Evolutionary conservation across 2,113 vertebrate species (phyloP), one percentile per base, ranked within the genome.

Genomic region (Bombycilla garrulus): DNA sequence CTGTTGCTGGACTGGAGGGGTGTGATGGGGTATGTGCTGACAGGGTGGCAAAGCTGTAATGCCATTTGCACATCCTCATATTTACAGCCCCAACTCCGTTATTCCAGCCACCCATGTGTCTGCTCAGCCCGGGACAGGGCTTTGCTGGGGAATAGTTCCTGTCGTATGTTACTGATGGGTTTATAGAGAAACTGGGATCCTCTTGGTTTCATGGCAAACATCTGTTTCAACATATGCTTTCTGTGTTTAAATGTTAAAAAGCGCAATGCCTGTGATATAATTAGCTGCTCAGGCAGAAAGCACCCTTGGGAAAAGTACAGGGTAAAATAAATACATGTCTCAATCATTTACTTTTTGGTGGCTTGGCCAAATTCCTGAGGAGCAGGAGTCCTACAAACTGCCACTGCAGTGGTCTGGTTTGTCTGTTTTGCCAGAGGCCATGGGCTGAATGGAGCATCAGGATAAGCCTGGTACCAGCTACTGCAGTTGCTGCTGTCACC

Each of bases 271-370:
- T 93, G 72, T 0, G 3, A 81, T 92, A 90, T 81, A 94, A 96
- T 96, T 92, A 92, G 61, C 82, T 78, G 72, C 72, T 93, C 80
- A 81, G 88, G 83, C 92, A 90, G 82, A 86, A 72, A 95, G 65
- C 69, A 67, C 92, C 69, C 92, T 92, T 90, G 93, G 88, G 94
- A 83, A 96, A 93, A 94, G 88, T 66, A 83, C 67, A 92, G 92
- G 72, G 88, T 90, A 90, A 96, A 96, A 95, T 83, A 95, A 94
- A 90, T 95, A 90, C 83, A 10, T 57, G 54, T 64, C 92, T 96
- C 21, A 96, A 96, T 78, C 3, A 9, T 91, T 93, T 96, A 81
- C 86, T 95, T 94, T 93, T 93, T 86, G 90, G 90, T 90, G 92
- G 92, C 64, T 96, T 96, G 88, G 92, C 88, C 69, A 48, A 60